Conservation (phyloP, 2,113 vertebrate species). For the Poeciliopsis occidentalis region DNA sequence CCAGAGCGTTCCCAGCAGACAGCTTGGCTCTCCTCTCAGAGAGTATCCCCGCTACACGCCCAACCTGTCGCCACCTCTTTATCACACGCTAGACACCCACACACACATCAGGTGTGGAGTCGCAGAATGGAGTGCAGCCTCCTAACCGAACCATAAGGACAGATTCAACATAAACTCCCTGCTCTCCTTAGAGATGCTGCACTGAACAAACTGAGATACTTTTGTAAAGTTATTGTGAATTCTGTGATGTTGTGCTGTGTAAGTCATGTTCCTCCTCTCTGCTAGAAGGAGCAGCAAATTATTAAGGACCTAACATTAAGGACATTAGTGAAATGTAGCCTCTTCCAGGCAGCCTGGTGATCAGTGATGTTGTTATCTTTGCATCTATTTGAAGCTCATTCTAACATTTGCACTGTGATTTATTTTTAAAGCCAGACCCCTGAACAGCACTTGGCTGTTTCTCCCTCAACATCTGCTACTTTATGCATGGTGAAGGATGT, state of each 20-base stretch:
- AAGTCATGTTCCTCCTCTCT: slow-evolving; percentile 27
- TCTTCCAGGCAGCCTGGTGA: slow-evolving; percentile 36
- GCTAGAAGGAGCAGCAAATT: slow-evolving; percentile 33
- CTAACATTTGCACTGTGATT: slow-evolving; percentile 63
- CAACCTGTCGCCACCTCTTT: slow-evolving; percentile 91
- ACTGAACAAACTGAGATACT: slow-evolving; percentile 33
- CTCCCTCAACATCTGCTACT: slow-evolving; percentile 45
- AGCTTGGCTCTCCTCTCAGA: slow-evolving; percentile 84
- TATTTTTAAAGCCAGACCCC: slow-evolving; percentile 16
- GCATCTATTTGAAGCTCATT: slow-evolving; percentile 33
- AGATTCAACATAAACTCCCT: slow-evolving; percentile 22
- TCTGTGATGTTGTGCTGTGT: slow-evolving; percentile 56
- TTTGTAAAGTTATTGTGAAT: slow-evolving; percentile 62
- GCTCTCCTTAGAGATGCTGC: slow-evolving; percentile 43
- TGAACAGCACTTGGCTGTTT: slow-evolving; percentile 38
- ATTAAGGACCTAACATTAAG: slow-evolving; percentile 26
- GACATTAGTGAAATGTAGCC: slow-evolving; percentile 19
- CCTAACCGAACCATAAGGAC: slow-evolving; percentile 78
- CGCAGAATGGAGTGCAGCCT: slow-evolving; percentile 91
- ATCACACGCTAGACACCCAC: slow-evolving; percentile 84
- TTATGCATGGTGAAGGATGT: slow-evolving; percentile 55
- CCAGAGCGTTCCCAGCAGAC: slow-evolving; percentile 87
- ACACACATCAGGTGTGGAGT: slow-evolving; percentile 87
- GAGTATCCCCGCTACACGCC: slow-evolving; percentile 84
- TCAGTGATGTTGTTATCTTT: slow-evolving; percentile 34